Evolutionary conservation across 2,888 invertebrate genomes (phyloP).

Genomic region (Ellobium chinense): DNA sequence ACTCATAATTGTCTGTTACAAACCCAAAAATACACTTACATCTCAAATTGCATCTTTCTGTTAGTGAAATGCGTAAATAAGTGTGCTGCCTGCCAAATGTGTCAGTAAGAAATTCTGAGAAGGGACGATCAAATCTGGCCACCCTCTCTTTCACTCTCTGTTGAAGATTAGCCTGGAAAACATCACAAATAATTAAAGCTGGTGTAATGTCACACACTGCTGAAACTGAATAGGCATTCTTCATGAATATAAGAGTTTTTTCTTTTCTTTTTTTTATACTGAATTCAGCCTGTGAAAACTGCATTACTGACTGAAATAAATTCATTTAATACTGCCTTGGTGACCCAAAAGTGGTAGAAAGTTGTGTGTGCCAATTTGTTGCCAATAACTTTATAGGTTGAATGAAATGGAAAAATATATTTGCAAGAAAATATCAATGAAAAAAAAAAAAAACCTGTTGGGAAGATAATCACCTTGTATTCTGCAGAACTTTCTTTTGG

Average conservation of each 20-base stretch:
- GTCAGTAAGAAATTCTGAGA: slow-evolving; percentile 84
- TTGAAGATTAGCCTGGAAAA: background rate
- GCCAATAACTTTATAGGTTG: too few species aligned
- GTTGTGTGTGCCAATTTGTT: too few species aligned
- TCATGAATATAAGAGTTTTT: too few species aligned
- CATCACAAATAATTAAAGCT: background rate
- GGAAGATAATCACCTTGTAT: slow-evolving; percentile 12
- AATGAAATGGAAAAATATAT: too few species aligned
- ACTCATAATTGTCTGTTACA: too few species aligned
- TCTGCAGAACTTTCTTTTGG: background rate
- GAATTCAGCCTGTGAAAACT: too few species aligned
- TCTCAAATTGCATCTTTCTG: slow-evolving; percentile 96
- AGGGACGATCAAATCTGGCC: slow-evolving; percentile 48
- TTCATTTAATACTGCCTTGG: too few species aligned
- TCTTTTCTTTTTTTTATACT: too few species aligned
- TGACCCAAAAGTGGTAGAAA: too few species aligned
- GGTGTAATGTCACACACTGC: background rate
- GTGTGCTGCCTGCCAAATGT: slow-evolving; percentile 92
- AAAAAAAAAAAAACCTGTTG: too few species aligned
- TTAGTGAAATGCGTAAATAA: slow-evolving; percentile 96
- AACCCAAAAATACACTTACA: slow-evolving; percentile 90
- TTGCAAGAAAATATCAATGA: too few species aligned
- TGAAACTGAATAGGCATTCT: background rate
- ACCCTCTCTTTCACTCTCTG: slow-evolving; percentile 28
- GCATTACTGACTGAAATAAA: too few species aligned